These are phyloP conservation scores for Lampropteryx suffumata DNA, from an alignment of 2,888 invertebrate species.

Conservation along the genomic window DNA sequence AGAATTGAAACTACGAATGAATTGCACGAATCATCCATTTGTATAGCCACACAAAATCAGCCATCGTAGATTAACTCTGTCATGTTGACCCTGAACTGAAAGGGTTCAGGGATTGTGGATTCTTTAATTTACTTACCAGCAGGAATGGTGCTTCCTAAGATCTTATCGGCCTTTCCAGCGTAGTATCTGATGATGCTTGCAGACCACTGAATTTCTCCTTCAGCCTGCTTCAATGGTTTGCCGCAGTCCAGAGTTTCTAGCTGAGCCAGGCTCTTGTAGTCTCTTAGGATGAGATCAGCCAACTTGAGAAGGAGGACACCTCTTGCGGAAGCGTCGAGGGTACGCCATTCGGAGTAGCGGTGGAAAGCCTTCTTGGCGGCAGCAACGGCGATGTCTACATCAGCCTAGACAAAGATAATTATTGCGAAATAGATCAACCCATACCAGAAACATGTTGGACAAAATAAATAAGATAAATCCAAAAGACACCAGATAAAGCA, in stretches of 20 bases:
- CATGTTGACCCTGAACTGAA: neutral
- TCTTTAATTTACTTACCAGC: conserved; percentile 56
- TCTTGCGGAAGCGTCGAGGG: conserved; percentile 90
- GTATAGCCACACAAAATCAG: too few relatives aligned
- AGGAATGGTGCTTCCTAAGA: conserved; percentile 89
- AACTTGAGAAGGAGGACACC: conserved; percentile 87
- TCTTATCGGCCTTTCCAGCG: conserved; percentile 96
- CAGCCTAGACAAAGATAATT: conserved; percentile 79
- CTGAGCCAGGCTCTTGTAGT: conserved; percentile 87
- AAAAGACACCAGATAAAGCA: too few relatives aligned
- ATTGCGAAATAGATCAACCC: too few relatives aligned
- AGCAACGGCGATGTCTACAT: conserved; percentile 90
- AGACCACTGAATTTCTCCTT: conserved; percentile 84
- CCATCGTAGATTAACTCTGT: too few relatives aligned
- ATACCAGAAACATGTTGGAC: too few relatives aligned
- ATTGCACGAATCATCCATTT: too few relatives aligned
- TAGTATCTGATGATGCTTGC: conserved; percentile 89
- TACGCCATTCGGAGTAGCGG: conserved; percentile 89
- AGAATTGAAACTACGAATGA: too few relatives aligned
- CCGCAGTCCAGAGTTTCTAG: conserved; percentile 97
- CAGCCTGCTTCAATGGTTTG: conserved; percentile 90
- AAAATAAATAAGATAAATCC: too few relatives aligned
- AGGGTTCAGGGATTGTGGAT: neutral
- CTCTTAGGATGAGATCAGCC: conserved; percentile 89
- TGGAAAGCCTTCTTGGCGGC: conserved; percentile 91